Conservation (phyloP, 2,113 vertebrate species). For the Bujurquina vittata region DNA sequence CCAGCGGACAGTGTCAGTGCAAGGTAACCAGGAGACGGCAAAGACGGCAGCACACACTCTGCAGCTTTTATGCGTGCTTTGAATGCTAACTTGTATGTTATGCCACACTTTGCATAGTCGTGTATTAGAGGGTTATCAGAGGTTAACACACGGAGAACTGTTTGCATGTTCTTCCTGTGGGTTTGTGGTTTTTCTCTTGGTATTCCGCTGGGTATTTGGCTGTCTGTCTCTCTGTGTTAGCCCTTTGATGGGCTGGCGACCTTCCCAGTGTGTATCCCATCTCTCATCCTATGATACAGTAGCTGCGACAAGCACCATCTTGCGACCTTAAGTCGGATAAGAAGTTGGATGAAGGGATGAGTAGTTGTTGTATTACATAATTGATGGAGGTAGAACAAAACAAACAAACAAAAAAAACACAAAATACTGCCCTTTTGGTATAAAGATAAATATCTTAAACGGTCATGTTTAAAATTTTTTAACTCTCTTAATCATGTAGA, state of each 20-base stretch:
- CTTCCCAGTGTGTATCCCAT: too few species aligned
- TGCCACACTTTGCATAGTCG: neutral
- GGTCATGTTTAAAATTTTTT: neutral
- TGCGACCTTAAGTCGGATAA: too few species aligned
- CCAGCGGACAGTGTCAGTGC: slow-evolving; percentile 93
- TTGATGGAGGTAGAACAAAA: too few species aligned
- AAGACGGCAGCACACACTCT: neutral
- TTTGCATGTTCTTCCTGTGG: neutral
- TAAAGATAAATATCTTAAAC: neutral
- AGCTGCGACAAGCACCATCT: too few species aligned
- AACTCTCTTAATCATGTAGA: neutral
- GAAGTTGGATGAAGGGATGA: neutral
- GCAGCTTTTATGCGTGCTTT: neutral
- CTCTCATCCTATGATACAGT: too few species aligned
- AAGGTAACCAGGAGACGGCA: slow-evolving; percentile 83
- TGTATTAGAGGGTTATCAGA: too few species aligned
- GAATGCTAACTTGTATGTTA: neutral
- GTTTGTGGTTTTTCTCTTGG: neutral
- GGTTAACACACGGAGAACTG: too few species aligned
- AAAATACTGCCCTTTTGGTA: neutral
- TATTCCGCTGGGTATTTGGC: neutral
- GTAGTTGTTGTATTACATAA: neutral
- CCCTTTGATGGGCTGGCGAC: too few species aligned
- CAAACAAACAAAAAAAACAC: too few species aligned
- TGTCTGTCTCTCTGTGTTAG: too few species aligned